These are phyloP conservation scores for Lasioglossum zephyrum DNA, from an alignment of 2,888 invertebrate genomes.

Conservation along the genomic window DNA sequence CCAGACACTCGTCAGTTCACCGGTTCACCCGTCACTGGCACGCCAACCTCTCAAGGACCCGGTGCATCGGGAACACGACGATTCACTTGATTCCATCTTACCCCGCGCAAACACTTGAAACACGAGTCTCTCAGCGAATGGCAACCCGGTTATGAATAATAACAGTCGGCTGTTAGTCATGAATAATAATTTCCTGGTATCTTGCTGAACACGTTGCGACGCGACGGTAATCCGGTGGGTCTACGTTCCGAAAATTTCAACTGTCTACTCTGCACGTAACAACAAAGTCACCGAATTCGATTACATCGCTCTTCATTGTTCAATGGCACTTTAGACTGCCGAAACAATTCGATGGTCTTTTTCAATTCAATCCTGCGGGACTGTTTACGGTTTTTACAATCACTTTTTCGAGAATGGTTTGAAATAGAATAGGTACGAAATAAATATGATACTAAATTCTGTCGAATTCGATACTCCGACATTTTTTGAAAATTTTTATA, in stretches of 20 bases:
- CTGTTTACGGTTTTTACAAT: too few relatives aligned
- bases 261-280: not conserved
- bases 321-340: not conserved
- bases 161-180: constrained; percentile 2
- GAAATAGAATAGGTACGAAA: too few relatives aligned
- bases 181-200: constrained; percentile 11
- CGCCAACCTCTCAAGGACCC: not conserved
- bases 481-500: too few relatives aligned
- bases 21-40: constrained; percentile 6
- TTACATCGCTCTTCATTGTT: not conserved
- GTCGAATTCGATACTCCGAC: too few relatives aligned
- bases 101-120: constrained; percentile 3
- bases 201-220: not conserved
- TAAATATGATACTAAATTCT: too few relatives aligned
- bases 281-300: not conserved
- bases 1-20: constrained; percentile 6
- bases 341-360: not conserved
- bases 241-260: not conserved
- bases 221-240: not conserved
- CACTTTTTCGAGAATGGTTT: too few relatives aligned
- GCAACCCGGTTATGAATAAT: constrained; percentile 7
- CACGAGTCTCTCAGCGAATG: not conserved
- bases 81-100: not conserved
- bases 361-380: not conserved
- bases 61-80: constrained; percentile 1